A percentile compares a stretch with the other conserved stretches of the same genome.
phyloP scores from a whole-genome alignment of 2,888 invertebrate species.

The Drosophila niveifrons region DNA sequence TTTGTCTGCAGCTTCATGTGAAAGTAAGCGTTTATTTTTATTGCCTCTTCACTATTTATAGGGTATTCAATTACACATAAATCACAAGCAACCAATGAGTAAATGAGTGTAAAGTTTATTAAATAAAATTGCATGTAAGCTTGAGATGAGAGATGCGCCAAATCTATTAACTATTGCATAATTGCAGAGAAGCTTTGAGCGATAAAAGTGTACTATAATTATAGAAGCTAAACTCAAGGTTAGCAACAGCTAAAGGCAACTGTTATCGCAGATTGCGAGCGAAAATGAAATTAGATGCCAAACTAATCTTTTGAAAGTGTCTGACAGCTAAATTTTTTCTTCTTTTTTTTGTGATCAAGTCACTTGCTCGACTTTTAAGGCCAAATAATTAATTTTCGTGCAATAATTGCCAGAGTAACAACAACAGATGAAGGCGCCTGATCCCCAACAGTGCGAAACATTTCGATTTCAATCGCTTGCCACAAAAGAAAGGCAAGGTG shows the following conservation, averaged over 20 bases:
- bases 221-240: slow-evolving; percentile 9
- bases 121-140: background rate
- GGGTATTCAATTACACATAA: slow-evolving; percentile 1
- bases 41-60: background rate
- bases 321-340: slow-evolving; percentile 39
- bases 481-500: slow-evolving; percentile 42
- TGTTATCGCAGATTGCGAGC: slow-evolving; percentile 59
- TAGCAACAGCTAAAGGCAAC: slow-evolving; percentile 6
- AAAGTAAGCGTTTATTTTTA: background rate
- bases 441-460: slow-evolving; percentile 49
- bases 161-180: background rate
- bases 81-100: background rate
- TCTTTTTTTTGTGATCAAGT: slow-evolving; percentile 11
- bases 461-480: slow-evolving; percentile 33
- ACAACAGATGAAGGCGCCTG: slow-evolving; percentile 51
- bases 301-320: slow-evolving; percentile 71
- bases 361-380: slow-evolving; percentile 54
- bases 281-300: slow-evolving; percentile 54
- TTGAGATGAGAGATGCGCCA: background rate
- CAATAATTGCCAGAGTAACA: slow-evolving; percentile 57
- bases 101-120: background rate
- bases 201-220: background rate
- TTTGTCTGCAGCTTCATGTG: background rate
- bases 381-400: slow-evolving; percentile 68
- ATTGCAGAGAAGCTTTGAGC: background rate